Evolutionary conservation across 2,888 invertebrate genomes (phyloP), one percentile per base, ranked within the genome.

Genomic region (Linnaemya vulpina): DNA sequence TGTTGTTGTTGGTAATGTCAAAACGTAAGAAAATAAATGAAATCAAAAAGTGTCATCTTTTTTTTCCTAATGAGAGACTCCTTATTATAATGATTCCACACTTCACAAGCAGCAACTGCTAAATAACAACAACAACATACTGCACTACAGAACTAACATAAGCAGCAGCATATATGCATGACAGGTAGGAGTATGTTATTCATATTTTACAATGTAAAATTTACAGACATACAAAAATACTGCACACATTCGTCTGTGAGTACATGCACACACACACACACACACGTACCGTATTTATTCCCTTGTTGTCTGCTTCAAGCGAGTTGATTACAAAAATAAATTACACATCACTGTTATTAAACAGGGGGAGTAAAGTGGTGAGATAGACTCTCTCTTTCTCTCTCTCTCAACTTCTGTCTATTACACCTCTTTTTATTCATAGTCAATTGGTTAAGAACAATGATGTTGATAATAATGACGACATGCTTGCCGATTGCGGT

Each of bases 51-150:
- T 84, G 80, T 76, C 75, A 80, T 80, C 46, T 75, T 70, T 75
- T 70, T 75, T 17, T 60, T 80, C 58, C 58, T 80, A 80, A 84
- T 80, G 73, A 80, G 73, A 80, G 73, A 67, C 71, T 67, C 71
- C 75, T 77, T 68, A 77, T 81, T 77, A 84, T 40, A 77, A 73
- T 68, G 73, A 40, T 68, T 55, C 55, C 65, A 17, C 76, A 68
- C 58, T 83, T 73, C 8, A 68, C 51, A 68, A 51, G 11, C 53
- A 53, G 17, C 51, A 67, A 55, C 43, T 58, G 49, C 51, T 67
- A 58, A 80, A 73, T 73, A 80, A 71, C 65, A 71, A 22, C 49
- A 65, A 60, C 46, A 67, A 20, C 20, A n/a, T 17, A 60, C 20
- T 20, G 13, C 13, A 25, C 22, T n/a, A 8, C 38, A n/a, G 15